These are phyloP conservation scores for Labeo catla DNA, from an alignment of 2,113 vertebrate genomes.

Conservation along the genomic window DNA sequence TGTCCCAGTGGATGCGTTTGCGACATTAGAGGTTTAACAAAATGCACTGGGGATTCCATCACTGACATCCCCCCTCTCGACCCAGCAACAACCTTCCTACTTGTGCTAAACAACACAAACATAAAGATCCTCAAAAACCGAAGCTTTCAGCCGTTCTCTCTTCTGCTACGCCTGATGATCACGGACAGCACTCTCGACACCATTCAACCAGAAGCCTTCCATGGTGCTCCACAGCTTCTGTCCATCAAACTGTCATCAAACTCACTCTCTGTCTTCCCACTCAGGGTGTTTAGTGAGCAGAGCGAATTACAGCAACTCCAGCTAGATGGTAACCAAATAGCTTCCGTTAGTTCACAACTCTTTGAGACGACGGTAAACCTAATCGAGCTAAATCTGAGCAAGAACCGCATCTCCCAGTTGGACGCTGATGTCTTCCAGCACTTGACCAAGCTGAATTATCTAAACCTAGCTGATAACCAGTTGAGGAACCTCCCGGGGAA, in stretches of 20 bases:
- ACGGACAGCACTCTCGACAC: constrained; percentile 73
- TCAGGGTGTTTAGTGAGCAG: constrained; percentile 73
- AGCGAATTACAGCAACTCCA: constrained; percentile 76
- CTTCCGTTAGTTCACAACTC: constrained; percentile 62
- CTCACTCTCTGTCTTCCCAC: constrained; percentile 73
- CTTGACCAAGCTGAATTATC: constrained; percentile 71
- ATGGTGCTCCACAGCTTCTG: constrained; percentile 72
- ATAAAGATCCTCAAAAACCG: constrained; percentile 66
- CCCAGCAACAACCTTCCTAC: constrained; percentile 53
- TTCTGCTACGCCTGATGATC: constrained; percentile 77
- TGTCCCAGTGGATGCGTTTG: constrained; percentile 70
- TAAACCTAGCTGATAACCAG: constrained; percentile 82
- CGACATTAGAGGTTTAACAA: neutral
- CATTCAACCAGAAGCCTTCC: constrained; percentile 80
- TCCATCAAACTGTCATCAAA: constrained; percentile 80
- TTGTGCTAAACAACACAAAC: constrained; percentile 66
- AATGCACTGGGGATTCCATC: constrained; percentile 62
- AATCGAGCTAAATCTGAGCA: constrained; percentile 75
- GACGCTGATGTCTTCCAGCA: constrained; percentile 69
- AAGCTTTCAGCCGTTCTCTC: constrained; percentile 72
- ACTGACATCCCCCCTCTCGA: constrained; percentile 62
- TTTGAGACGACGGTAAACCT: constrained; percentile 75
- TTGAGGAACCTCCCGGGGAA: constrained; percentile 75
- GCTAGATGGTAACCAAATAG: constrained; percentile 77
- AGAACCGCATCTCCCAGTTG: constrained; percentile 74